Evolutionary conservation across 2,888 invertebrate genomes (phyloP).

Genomic region (Mystacides longicornis): DNA sequence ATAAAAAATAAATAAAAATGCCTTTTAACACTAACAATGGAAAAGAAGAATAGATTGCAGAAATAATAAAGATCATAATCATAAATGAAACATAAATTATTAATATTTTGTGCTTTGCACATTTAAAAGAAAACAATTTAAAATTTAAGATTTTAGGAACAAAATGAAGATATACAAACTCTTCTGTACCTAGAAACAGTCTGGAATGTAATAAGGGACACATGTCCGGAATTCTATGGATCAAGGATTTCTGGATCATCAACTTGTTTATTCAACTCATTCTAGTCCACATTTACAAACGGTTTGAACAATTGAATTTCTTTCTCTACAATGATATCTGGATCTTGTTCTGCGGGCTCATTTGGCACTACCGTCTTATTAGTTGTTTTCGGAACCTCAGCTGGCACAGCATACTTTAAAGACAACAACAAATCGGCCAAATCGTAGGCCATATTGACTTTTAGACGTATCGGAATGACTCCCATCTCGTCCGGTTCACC

Average conservation of each 20-base stretch:
- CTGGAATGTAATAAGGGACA: no score
- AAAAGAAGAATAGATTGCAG: no score
- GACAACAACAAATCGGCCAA: conserved; percentile 43
- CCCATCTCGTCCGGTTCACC: conserved; percentile 35
- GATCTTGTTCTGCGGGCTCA: conserved; percentile 32
- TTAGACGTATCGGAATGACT: conserved; percentile 36
- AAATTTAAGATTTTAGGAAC: no score
- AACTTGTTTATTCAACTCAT: neutral
- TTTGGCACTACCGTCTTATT: conserved; percentile 14
- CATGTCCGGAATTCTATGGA: no score
- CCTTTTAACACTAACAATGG: no score
- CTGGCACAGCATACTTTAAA: conserved; percentile 19
- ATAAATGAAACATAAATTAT: no score
- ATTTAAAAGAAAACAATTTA: no score
- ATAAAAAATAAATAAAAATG: no score
- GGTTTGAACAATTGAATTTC: neutral
- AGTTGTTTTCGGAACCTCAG: conserved; percentile 8
- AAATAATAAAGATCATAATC: no score
- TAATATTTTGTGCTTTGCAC: no score
- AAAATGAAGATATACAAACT: no score
- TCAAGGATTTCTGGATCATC: neutral
- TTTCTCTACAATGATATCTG: conserved; percentile 37
- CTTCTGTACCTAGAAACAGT: no score
- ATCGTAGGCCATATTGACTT: conserved; percentile 35
- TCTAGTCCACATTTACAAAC: neutral